Percentiles rank a stretch among this genome's conserved stretches.
phyloP scores from a whole-genome alignment of 2,797 vertebrate species.

The Notoglanidium macrostoma region DNA sequence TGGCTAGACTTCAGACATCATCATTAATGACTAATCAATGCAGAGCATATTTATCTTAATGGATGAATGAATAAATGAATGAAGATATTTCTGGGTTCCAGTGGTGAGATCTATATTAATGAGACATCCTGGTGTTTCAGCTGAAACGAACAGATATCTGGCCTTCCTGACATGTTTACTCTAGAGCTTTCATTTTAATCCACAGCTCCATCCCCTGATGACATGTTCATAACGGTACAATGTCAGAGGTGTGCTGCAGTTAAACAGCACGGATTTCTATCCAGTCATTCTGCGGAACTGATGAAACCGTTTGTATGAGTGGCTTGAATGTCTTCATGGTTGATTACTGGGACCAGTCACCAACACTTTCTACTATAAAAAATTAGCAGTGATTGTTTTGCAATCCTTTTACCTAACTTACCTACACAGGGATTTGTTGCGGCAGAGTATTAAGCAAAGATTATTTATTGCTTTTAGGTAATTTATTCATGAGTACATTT shows the following conservation, averaged over 20 bases:
- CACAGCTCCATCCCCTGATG: not conserved
- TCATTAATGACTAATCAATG: slow-evolving; percentile 16
- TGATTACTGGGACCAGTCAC: not conserved
- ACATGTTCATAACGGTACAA: not conserved
- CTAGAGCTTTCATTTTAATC: not conserved
- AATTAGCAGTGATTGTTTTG: not conserved
- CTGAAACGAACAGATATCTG: not conserved
- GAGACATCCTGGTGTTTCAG: not conserved
- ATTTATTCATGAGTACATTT: slow-evolving; percentile 17
- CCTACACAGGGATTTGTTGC: not conserved
- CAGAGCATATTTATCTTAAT: slow-evolving; percentile 6
- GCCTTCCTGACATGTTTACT: not conserved
- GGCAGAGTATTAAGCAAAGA: not conserved
- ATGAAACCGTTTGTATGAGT: not conserved
- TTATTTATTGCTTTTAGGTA: slow-evolving; percentile 1
- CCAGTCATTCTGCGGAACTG: not conserved
- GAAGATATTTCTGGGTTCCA: slow-evolving; percentile 11
- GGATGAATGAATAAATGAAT: slow-evolving; percentile 45
- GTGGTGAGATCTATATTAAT: slow-evolving; percentile 10
- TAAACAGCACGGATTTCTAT: not conserved
- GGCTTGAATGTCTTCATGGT: too few species aligned
- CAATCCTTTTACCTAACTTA: not conserved
- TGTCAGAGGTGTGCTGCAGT: not conserved
- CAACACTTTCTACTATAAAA: not conserved
- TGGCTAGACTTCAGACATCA: not conserved